Conservation (phyloP, 30 jellyfish, hydroid and myxozoan species). For the Sanderia malayensis region DNA sequence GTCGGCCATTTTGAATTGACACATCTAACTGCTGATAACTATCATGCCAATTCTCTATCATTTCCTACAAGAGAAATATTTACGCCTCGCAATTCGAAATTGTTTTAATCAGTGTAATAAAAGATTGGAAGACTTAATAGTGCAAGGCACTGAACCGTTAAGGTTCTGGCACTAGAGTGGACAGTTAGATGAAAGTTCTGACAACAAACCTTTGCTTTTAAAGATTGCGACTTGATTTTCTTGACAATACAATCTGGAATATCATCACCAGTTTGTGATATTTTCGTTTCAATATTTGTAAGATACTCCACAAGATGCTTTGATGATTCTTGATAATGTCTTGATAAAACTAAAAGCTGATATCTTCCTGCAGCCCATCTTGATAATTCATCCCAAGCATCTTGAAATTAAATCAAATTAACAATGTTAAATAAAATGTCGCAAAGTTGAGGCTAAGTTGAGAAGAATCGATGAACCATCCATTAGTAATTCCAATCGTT, state of each 20-base stretch:
- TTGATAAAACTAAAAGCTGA: slow-evolving; percentile 70
- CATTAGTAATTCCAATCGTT: no score
- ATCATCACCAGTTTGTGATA: slow-evolving; percentile 41
- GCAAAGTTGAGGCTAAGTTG: no score
- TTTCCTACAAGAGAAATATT: no score
- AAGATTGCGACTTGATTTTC: slow-evolving; percentile 57
- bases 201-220: slow-evolving; percentile 79
- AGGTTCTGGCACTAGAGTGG: no score
- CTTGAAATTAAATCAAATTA: not conserved
- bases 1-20: slow-evolving; percentile 46
- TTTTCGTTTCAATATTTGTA: slow-evolving; percentile 60
- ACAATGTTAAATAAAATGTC: no score
- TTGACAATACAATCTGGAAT: slow-evolving; percentile 69
- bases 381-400: slow-evolving; percentile 78
- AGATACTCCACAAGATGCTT: slow-evolving; percentile 53
- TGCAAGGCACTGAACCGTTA: no score
- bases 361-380: slow-evolving; percentile 79
- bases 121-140: no score
- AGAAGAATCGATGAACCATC: no score
- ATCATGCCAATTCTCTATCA: slow-evolving; percentile 55
- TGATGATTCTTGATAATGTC: slow-evolving; percentile 74
- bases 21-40: slow-evolving; percentile 59
- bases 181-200: no score
- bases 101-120: no score
- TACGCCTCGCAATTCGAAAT: no score